Base-by-base conservation (phyloP, 2,113 vertebrate genomes). In the Lepisosteus osseus region DNA sequence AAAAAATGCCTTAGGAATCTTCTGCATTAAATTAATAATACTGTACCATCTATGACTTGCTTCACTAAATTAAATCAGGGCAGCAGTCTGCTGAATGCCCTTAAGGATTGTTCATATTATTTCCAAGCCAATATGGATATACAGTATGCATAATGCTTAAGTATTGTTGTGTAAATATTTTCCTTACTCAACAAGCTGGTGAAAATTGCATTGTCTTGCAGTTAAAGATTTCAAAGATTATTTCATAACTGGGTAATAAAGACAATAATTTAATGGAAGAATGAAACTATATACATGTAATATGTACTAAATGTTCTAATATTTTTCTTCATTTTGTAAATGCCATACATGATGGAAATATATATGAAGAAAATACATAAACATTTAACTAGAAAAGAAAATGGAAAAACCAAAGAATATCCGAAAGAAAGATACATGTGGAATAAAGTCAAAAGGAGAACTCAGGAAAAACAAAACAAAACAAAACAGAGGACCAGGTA, bases 211-310 rank as follows among this genome's bases (percentile, higher is more conserved):
- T 6, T 51, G 5, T 51, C 5, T 51, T 9, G 9, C 1, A 51
- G 29, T 29, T 9, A 51, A 51, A 51, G 47, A 51, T 51, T 41
- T 45, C 45, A 78, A 80, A 84, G 85, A 75, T 80, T 76, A 84
- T 76, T 40, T 51, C 82, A 83, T 71, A 78, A 74, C 57, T 86
- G 84, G 87, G 71, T 64, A 79, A 88, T 82, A 79, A 80, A 77
- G 76, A 79, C 64, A 79, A 72, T 79, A 74, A 80, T 75, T 81
- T 88, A 90, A 90, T 90, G 87, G 29, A 29, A 29, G 29, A 29
- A 29, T 29, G 29, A 29, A 29, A 29, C 29, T 1, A 29, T 1
- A 2, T 29, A 29, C 2, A 29, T 29, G 29, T 29, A 29, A 29
- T 29, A 29, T 29, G 29, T 29, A 29, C 29, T 29, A 29, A 29